Base-by-base conservation (phyloP, 2,113 vertebrate species). In the Thamnaconus septentrionalis region DNA sequence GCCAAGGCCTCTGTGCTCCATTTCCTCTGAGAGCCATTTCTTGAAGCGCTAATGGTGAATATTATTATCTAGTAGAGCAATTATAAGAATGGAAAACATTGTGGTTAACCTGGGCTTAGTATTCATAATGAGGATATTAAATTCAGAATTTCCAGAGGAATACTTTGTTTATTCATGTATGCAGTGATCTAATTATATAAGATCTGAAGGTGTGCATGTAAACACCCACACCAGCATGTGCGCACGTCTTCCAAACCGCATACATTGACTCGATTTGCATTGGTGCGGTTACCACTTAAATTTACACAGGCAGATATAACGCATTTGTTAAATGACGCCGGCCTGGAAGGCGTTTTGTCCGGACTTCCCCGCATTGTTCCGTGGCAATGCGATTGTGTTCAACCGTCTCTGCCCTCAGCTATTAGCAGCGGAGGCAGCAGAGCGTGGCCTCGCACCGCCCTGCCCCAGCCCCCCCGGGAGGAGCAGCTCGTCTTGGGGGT, bases 401-500 rank as follows among this genome's bases (percentile, higher is more conserved):
- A 3, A 48, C 53, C 44, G 11, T 54, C 50, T 53, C 7, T 31
- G 47, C 51, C 51, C 42, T 59, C 51, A 53, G 54, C 47, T 63
- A 39, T 65, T 6, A 69, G 60, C 6, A 39, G 55, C 7, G 40
- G 54, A 53, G 8, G n/a, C 43, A 66, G 46, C 67, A 47, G 40
- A 71, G 44, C 52, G 46, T 51, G 64, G 56, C 39, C 66, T 50
- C 7, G 47, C 51, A 46, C 10, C 42, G 40, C 51, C 45, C 52
- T 5, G 9, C 39, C 41, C 55, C 52, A 70, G 65, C 57, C 56
- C 47, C 67, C 57, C 56, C 47, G 9, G 67, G 61, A 73, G 73
- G 46, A 31, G 50, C 72, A 50, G 51, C 71, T 65, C 12, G 49
- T 81, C 79, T 78, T 64, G 71, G 81, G 18, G 78, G 49, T 78